phyloP scores from a whole-genome alignment of 2,888 invertebrate genomes.

The Oscheius sp. region DNA sequence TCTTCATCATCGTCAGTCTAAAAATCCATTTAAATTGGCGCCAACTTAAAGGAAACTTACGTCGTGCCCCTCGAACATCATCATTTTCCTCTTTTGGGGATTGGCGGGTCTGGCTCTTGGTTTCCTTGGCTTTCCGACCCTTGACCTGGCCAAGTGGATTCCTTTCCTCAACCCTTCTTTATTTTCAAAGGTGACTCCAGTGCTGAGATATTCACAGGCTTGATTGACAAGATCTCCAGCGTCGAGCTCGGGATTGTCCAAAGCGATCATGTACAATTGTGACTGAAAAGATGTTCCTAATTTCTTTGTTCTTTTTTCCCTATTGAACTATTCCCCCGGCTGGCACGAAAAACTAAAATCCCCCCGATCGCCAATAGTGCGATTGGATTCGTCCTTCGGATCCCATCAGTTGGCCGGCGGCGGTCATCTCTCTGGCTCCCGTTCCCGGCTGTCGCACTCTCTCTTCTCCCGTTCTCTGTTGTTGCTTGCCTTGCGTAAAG shows the following conservation, averaged over 20 bases:
- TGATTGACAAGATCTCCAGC: conserved; percentile 60
- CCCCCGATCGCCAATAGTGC: not conserved
- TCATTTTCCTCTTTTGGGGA: conserved; percentile 52
- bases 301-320: not conserved
- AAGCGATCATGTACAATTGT: conserved; percentile 57
- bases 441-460: conserved; percentile 16
- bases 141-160: conserved; percentile 64
- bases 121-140: conserved; percentile 61
- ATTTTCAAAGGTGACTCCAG: conserved; percentile 66
- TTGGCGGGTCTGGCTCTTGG: conserved; percentile 43
- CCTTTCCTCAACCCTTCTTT: conserved; percentile 70
- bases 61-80: conserved; percentile 46
- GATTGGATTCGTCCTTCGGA: not conserved
- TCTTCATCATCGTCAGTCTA: conserved; percentile 54
- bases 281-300: conserved; percentile 59
- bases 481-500: conserved; percentile 25
- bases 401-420: not conserved
- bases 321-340: not conserved
- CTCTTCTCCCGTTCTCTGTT: not conserved
- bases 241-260: conserved; percentile 61
- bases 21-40: conserved; percentile 2
- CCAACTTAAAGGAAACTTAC: too few species aligned
- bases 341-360: conserved; percentile 20
- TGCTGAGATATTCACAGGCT: conserved; percentile 56
- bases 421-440: not conserved